phyloP scores from a whole-genome alignment of 2,888 invertebrate species.

The Tricholauxania praeusta region DNA sequence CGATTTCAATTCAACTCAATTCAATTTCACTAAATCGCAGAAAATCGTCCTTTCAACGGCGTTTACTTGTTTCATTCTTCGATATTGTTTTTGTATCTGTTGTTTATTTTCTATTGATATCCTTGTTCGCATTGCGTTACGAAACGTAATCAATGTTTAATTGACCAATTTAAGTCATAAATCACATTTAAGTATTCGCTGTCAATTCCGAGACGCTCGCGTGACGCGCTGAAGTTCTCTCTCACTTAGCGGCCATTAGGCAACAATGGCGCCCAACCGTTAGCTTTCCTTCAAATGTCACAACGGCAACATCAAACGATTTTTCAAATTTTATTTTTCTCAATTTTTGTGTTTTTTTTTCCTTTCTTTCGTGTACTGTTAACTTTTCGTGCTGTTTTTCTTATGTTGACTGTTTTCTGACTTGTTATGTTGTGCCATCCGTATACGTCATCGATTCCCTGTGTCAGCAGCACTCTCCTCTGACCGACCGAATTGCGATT shows the following conservation, averaged over 20 bases:
- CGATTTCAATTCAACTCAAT: conserved; percentile 14
- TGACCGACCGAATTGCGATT: conserved; percentile 5
- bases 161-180: conserved; percentile 59
- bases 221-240: conserved; percentile 37
- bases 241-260: neutral
- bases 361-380: neutral
- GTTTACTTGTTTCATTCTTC: neutral
- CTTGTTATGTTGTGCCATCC: too few species aligned
- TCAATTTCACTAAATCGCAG: conserved; percentile 25
- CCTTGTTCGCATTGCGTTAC: neutral
- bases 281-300: conserved; percentile 21
- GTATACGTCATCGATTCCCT: too few species aligned
- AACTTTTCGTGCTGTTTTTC: too few species aligned
- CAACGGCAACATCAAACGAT: conserved; percentile 17
- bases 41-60: conserved; percentile 13
- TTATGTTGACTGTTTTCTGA: neutral
- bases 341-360: conserved; percentile 8
- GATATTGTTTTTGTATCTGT: neutral
- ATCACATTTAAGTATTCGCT: conserved; percentile 54
- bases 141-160: conserved; percentile 57
- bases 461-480: too few species aligned
- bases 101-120: neutral
- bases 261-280: conserved; percentile 16
- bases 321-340: conserved; percentile 25
- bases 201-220: conserved; percentile 15